These are phyloP conservation scores for Hydrozoanthus gracilis DNA, from an alignment of 92 coral and sea anemone genomes.

Conservation along the genomic window DNA sequence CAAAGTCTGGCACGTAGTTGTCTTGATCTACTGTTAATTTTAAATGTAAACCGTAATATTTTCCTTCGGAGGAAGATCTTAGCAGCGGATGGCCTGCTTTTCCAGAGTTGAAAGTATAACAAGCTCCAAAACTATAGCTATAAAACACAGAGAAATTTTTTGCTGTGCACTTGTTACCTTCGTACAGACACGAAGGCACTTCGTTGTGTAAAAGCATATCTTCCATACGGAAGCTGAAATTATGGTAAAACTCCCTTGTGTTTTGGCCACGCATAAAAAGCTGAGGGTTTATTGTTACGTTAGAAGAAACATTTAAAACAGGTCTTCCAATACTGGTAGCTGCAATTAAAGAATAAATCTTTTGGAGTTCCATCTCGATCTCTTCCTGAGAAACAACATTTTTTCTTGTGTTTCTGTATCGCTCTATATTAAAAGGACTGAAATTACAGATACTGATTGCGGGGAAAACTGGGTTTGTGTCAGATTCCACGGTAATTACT, in stretches of 20 bases:
- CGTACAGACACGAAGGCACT: conserved; percentile 44
- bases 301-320: not conserved
- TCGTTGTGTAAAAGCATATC: conserved; percentile 51
- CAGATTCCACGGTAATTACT: conserved; percentile 8
- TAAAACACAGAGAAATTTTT: conserved; percentile 50
- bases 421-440: conserved; percentile 18
- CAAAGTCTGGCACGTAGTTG: not conserved
- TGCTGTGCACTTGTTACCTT: conserved; percentile 45
- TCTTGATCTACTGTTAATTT: conserved; percentile 55
- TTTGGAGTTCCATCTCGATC: not conserved
- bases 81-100: conserved; percentile 31
- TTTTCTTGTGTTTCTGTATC: conserved; percentile 4
- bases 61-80: conserved; percentile 5
- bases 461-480: conserved; percentile 16
- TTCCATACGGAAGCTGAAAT: conserved; percentile 54
- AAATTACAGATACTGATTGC: conserved; percentile 54
- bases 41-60: not conserved
- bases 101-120: conserved; percentile 68
- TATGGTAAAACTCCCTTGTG: not conserved
- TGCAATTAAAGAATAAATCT: not conserved
- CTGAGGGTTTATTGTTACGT: not conserved
- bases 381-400: not conserved
- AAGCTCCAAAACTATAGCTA: conserved; percentile 40
- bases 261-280: not conserved
- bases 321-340: not conserved